Percentiles rank a stretch among this genome's conserved stretches.
Conservation (phyloP, 2,113 vertebrate species). For the Smithornis capensis region DNA sequence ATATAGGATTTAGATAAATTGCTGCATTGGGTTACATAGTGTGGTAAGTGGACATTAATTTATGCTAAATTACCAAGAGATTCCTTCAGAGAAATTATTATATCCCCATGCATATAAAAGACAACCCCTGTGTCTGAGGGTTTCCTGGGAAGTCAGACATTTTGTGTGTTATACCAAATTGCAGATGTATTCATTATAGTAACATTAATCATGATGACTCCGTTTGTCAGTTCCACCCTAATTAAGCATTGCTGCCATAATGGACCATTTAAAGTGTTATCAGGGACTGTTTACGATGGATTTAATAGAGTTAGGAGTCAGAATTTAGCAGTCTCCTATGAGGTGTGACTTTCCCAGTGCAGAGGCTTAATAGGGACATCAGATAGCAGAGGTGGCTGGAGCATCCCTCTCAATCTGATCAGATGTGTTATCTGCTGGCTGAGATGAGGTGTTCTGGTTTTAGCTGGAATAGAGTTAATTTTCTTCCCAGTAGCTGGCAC, state of each 20-base stretch:
- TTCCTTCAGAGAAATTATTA: constrained; percentile 33
- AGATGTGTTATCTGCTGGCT: too few species aligned
- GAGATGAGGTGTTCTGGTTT: background rate
- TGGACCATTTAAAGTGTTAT: constrained; percentile 21
- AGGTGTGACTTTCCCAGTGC: background rate
- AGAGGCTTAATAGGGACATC: accelerated
- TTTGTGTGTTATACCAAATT: constrained; percentile 9
- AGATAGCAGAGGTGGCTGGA: background rate
- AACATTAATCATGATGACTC: constrained; percentile 42
- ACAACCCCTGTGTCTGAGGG: background rate
- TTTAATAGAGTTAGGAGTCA: background rate
- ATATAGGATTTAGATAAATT: constrained; percentile 37
- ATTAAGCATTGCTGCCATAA: constrained; percentile 34
- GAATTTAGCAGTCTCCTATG: background rate
- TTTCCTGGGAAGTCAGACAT: constrained; percentile 24
- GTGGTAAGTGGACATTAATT: constrained; percentile 43
- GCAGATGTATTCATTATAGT: constrained; percentile 32
- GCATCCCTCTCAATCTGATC: background rate
- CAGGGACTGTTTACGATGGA: background rate
- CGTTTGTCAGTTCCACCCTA: constrained; percentile 53
- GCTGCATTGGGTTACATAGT: background rate
- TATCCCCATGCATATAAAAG: constrained; percentile 25
- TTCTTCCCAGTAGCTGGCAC: background rate
- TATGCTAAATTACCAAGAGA: constrained; percentile 12
- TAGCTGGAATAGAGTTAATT: background rate